Percentiles rank a stretch among this genome's conserved stretches.
Conservation (phyloP, 2,888 invertebrate species). For the Erebia palarica region DNA sequence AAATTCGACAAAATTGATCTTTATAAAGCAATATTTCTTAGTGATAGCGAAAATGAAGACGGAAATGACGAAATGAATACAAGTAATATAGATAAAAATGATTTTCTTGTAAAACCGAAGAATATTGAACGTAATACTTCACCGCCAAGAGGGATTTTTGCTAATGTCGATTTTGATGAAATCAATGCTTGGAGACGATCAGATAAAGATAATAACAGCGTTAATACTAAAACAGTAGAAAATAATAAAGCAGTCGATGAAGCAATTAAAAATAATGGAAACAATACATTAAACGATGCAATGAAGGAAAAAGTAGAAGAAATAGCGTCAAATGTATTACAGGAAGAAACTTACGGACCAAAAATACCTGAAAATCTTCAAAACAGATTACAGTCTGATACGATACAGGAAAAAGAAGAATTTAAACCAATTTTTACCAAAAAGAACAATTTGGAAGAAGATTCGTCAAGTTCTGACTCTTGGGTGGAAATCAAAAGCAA, state of each 20-base stretch:
- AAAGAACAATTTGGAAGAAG: conserved; percentile 46
- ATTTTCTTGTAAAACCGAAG: conserved; percentile 66
- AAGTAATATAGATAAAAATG: conserved; percentile 40
- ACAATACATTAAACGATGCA: neutral
- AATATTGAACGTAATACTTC: conserved; percentile 85
- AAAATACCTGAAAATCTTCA: conserved; percentile 79
- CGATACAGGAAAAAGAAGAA: conserved; percentile 28
- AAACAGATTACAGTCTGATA: conserved; percentile 50
- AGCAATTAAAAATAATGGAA: conserved; percentile 8
- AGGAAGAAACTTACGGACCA: conserved; percentile 79
- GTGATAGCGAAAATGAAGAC: conserved; percentile 87
- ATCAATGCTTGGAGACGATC: conserved; percentile 74
- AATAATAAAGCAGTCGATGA: conserved; percentile 17
- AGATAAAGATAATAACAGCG: conserved; percentile 41
- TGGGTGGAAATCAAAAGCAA: conserved; percentile 78
- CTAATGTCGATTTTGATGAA: conserved; percentile 84
- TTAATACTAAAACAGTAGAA: conserved; percentile 33
- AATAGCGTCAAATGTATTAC: conserved; percentile 27
- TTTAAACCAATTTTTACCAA: conserved; percentile 52
- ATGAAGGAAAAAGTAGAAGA: conserved; percentile 3
- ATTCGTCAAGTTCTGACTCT: conserved; percentile 69
- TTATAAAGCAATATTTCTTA: conserved; percentile 94
- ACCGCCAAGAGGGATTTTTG: conserved; percentile 88
- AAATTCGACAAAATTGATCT: conserved; percentile 86
- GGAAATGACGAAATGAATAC: conserved; percentile 44